A percentile compares a stretch with the other conserved stretches of the same genome.
phyloP scores from a whole-genome alignment of 2,113 vertebrate species.

The Herpailurus yagouaroundi region DNA sequence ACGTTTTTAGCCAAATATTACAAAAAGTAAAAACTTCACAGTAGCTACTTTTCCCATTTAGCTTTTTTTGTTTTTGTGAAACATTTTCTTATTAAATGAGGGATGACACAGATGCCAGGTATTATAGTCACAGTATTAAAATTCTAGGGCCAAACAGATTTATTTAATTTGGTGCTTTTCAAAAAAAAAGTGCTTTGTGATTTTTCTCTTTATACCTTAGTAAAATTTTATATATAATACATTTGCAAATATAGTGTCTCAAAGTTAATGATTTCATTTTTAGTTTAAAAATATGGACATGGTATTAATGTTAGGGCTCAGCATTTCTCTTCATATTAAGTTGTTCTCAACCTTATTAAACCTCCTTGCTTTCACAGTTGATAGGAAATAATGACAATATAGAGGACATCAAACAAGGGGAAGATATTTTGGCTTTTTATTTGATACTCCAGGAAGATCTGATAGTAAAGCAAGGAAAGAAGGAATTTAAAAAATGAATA shows the following conservation, averaged over 20 bases:
- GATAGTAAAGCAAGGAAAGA: background rate
- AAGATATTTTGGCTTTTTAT: background rate
- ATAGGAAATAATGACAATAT: background rate
- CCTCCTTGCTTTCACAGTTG: background rate
- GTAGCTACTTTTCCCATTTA: background rate
- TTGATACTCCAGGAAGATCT: background rate
- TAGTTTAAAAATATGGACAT: background rate
- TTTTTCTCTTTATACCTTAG: background rate
- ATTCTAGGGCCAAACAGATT: background rate
- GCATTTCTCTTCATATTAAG: background rate
- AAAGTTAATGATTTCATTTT: background rate
- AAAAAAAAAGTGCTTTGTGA: background rate
- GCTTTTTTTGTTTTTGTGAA: too few species aligned
- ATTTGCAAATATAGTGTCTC: background rate
- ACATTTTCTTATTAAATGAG: background rate
- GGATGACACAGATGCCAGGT: background rate
- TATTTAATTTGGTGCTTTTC: background rate
- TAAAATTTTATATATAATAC: background rate
- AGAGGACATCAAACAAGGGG: background rate
- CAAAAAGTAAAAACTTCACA: background rate
- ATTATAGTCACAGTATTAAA: background rate
- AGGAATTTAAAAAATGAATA: background rate
- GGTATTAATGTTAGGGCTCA: background rate
- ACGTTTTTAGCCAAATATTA: background rate
- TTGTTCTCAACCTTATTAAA: constrained; percentile 3